Base-by-base conservation (phyloP, 2,888 invertebrate genomes). In the Tetrapedia diversipes region DNA sequence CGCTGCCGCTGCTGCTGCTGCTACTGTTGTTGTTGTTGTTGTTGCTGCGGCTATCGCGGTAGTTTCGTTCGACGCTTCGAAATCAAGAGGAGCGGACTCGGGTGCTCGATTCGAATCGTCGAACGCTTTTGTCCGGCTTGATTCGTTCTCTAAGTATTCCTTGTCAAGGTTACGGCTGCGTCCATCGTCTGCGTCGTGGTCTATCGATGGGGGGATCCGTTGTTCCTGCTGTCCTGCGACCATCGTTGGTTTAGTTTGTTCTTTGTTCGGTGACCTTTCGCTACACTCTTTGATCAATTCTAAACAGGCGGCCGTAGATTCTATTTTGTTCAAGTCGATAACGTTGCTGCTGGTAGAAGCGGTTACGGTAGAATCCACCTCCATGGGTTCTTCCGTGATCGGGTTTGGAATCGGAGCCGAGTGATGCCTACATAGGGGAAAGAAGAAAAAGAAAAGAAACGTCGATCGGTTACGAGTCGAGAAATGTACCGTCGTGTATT, bases 261-360 rank as follows among this genome's bases (percentile, higher is more conserved):
- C 90, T 86, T 91, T 87, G 83, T 86, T 91, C 39, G 88, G 86
- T 8, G 89, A 89, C 65, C 89, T 88, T 84, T 92, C 90, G 80
- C 91, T 90, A 19, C 91, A 90, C 82, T 93, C 92, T 83, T 92
- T 91, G 45, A 92, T 89, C 69, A 93, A 87, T 85, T 93, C 93
- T 11, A 92, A 82, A 85, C 92, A 93, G 56, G 91, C 92, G 2
- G 92, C 92, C 16, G 92, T 91, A 10, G 81, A 81, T 54, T 86
- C 87, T 22, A 82, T 63, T 45, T 86, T 82, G 45, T 84, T 85
- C 37, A 87, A 66, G 70, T 89, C 90, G 39, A 64, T n/a, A n/a
- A n/a, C 82, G 65, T 73, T 83, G 71, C 84, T 78, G 72, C 80
- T 86, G 4, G 70, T 75, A 74, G 87, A 80, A 80, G 84, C 81